Base-by-base conservation (phyloP, 2,888 invertebrate species). In the Stenodema calcarata region DNA sequence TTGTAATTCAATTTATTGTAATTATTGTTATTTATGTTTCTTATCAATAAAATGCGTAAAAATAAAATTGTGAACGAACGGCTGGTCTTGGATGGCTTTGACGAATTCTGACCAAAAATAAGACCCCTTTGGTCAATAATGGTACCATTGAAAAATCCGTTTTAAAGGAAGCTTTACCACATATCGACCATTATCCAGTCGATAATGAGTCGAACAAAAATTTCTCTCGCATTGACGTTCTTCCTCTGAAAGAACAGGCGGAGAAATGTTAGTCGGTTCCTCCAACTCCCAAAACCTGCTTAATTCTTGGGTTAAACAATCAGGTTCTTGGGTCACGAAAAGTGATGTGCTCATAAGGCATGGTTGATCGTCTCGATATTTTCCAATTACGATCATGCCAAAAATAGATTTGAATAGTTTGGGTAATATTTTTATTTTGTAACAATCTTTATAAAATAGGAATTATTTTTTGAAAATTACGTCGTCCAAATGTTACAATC, bases 341-440 rank as follows among this genome's bases (percentile, higher is more conserved):
- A 69, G 69, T 6, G 69, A 69, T 6, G 27, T 27, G 14, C 6
- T 27, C 69, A 9, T 9, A 27, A 7, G 4, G 14, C 7, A 23
- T 69, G 23, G 6, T 18, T 9, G 69, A 42, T 30, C 75, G 16
- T 28, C 35, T 7, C 6, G 30, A 44, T 41, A 41, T 44, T 79
- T 35, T 14, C 79, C 79, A 42, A 79, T 44, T 7, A 79, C 79
- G 44, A 79, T 44, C 18, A 18, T 18, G 11, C 79, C 79, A 28
- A 79, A 79, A 42, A 79, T 79, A 41, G 79, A 79, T 35, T 16
- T 14, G 28, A 79, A 79, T 6, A 79, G 4, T 44, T 44, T 79
- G 16, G 79, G 79, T 18, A 41, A 14, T n/a, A n/a, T n/a, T n/a
- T n/a, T n/a, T n/a, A n/a, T n/a, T n/a, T n/a, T n/a, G n/a, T n/a